Conservation (phyloP, 2,797 vertebrate genomes). For the Danio aesculapii region DNA sequence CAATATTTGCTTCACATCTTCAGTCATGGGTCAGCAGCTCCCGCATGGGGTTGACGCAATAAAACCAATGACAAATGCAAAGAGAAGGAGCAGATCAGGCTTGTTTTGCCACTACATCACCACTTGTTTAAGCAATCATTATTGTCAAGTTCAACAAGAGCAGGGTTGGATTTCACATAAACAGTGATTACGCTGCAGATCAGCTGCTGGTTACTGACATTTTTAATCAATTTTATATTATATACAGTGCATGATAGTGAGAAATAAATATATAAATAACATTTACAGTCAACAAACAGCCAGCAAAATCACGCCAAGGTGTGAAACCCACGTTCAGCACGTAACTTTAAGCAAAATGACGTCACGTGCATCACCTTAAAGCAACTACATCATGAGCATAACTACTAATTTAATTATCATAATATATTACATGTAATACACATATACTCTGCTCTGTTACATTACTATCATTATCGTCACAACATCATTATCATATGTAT, state of each 20-base stretch:
- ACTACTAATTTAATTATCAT: not conserved
- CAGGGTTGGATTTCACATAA: conserved; percentile 4
- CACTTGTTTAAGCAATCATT: conserved; percentile 1
- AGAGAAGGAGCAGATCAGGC: not conserved
- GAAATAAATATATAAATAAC: not conserved
- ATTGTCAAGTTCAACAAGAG: not conserved
- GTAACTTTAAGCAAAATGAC: not conserved
- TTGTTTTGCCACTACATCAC: not conserved
- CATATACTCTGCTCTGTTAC: no score
- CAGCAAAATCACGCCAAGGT: not conserved
- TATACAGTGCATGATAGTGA: not conserved
- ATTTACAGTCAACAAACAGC: not conserved
- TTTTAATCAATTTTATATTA: not conserved
- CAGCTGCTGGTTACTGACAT: not conserved
- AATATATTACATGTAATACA: no score
- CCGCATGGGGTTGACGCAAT: not conserved
- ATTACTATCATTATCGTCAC: no score
- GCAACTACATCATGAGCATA: not conserved
- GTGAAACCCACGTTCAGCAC: not conserved
- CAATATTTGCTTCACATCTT: not conserved
- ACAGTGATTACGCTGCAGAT: not conserved
- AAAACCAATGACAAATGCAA: not conserved
- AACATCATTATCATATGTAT: no score
- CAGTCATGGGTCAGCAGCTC: not conserved
- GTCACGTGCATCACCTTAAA: not conserved